phyloP scores from a whole-genome alignment of 2,888 invertebrate species.

The Exocentrus adspersus region DNA sequence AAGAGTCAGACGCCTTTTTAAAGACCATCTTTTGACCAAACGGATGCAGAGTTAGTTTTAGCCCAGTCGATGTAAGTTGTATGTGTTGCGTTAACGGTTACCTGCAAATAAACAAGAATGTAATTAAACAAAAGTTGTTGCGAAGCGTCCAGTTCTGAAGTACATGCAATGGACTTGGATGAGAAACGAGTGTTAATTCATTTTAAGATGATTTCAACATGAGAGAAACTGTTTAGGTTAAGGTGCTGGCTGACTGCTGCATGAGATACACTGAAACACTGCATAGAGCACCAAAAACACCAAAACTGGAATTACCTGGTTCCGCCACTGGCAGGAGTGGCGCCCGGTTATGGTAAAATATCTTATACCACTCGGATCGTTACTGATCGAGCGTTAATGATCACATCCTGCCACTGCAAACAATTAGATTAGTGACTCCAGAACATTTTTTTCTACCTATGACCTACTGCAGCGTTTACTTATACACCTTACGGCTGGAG shows the following conservation, averaged over 20 bases:
- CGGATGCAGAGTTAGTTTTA: conserved; percentile 50
- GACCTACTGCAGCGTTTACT: too few species aligned
- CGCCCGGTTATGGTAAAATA: not conserved
- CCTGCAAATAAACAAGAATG: conserved; percentile 59
- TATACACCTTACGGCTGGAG: too few species aligned
- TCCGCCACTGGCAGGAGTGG: too few species aligned
- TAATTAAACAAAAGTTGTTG: not conserved
- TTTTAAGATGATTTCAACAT: conserved; percentile 1
- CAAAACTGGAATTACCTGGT: not conserved
- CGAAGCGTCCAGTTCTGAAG: not conserved
- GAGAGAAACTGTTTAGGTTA: conserved; percentile 4
- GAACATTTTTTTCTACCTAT: too few species aligned
- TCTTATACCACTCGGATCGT: not conserved
- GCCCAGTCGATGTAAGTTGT: conserved; percentile 56
- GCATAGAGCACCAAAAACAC: conserved; percentile 7
- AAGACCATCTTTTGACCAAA: conserved; percentile 49
- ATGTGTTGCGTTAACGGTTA: conserved; percentile 60
- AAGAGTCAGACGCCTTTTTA: conserved; percentile 49
- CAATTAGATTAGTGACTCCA: too few species aligned
- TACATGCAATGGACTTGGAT: conserved; percentile 7
- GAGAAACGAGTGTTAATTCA: not conserved
- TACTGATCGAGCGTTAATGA: too few species aligned
- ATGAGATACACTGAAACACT: conserved; percentile 1
- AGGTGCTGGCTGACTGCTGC: not conserved
- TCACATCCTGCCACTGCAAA: too few species aligned